A percentile compares a stretch with the other conserved stretches of the same genome.
These are phyloP conservation scores for Sebastes itinus DNA, from an alignment of 2,797 vertebrate species.

Conservation along the genomic window DNA sequence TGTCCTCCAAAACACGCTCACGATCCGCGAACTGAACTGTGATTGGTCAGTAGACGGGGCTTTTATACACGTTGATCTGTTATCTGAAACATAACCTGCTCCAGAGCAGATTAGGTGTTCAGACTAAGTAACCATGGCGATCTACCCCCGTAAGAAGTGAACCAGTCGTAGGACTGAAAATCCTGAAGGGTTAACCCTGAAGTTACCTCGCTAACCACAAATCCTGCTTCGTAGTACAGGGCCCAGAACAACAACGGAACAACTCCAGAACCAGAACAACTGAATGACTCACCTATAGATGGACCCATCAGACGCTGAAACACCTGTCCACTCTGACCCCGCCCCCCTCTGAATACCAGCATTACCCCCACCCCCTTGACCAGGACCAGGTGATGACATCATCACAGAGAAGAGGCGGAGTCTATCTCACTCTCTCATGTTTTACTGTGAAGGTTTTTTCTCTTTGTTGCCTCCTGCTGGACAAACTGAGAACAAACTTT, in stretches of 20 bases:
- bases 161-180: background rate
- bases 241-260: background rate
- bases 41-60: too few relatives aligned
- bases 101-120: background rate
- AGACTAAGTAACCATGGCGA: background rate
- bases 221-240: background rate
- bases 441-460: constrained; percentile 10
- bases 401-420: constrained; percentile 4
- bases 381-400: constrained; percentile 23
- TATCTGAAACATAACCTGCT: background rate
- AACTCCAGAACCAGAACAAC: background rate
- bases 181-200: background rate
- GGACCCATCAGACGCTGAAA: background rate
- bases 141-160: background rate
- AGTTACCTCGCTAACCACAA: background rate
- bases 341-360: constrained; percentile 48
- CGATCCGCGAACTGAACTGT: too few relatives aligned
- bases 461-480: constrained; percentile 9
- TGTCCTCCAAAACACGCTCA: too few relatives aligned
- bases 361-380: background rate
- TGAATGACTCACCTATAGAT: background rate
- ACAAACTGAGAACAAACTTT: background rate
- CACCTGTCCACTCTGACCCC: background rate
- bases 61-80: background rate
- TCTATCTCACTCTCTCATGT: background rate